A percentile compares a stretch with the other conserved stretches of the same genome.
These are phyloP conservation scores for Belgica antarctica DNA, from an alignment of 2,888 invertebrate species.

Conservation along the genomic window DNA sequence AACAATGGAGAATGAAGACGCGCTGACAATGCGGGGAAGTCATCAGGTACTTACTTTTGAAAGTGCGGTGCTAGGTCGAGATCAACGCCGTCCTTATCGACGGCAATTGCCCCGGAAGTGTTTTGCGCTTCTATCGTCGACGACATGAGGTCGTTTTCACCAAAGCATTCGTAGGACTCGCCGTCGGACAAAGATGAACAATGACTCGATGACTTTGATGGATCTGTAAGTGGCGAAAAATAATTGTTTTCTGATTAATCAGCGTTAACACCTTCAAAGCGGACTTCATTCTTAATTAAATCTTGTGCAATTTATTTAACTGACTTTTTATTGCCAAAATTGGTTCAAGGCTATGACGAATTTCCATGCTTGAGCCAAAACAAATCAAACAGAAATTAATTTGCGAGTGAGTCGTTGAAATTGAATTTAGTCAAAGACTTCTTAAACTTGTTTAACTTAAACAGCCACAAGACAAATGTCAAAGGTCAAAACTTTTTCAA, in stretches of 20 bases:
- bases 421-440: too few relatives aligned
- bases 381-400: too few relatives aligned
- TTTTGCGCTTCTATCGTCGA: slow-evolving; percentile 3
- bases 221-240: slow-evolving; percentile 47
- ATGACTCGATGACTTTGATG: slow-evolving; percentile 54
- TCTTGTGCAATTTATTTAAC: background rate
- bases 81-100: slow-evolving; percentile 50
- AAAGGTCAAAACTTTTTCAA: too few relatives aligned
- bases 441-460: too few relatives aligned
- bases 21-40: background rate
- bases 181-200: slow-evolving; percentile 67
- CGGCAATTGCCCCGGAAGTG: slow-evolving; percentile 45
- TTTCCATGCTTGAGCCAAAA: slow-evolving; percentile 2
- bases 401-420: too few relatives aligned
- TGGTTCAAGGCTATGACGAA: background rate
- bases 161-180: slow-evolving; percentile 79
- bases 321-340: background rate
- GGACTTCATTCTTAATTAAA: background rate
- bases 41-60: slow-evolving; percentile 24
- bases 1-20: background rate
- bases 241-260: background rate
- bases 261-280: background rate
- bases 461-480: too few relatives aligned
- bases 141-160: slow-evolving; percentile 60
- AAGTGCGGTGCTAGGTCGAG: slow-evolving; percentile 54